phyloP scores from a whole-genome alignment of 2,797 vertebrate species.

The Tauraco hartlaubi region DNA sequence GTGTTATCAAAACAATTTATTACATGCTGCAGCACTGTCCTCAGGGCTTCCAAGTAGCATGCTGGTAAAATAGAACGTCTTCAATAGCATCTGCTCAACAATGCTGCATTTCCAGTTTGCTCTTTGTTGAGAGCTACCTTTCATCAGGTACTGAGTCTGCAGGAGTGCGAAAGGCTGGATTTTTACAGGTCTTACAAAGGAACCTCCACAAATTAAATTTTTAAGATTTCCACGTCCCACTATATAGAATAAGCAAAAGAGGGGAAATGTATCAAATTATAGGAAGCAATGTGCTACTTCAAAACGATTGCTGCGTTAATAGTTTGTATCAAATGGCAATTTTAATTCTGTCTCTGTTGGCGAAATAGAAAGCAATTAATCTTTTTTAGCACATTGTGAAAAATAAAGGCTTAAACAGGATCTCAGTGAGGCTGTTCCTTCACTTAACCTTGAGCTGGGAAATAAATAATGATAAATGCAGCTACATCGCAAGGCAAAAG shows the following conservation, averaged over 20 bases:
- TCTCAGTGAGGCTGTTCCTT: constrained; percentile 29
- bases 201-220: background rate
- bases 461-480: constrained; percentile 59
- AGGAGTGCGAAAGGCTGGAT: background rate
- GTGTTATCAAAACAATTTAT: constrained; percentile 22
- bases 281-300: background rate
- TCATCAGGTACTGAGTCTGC: background rate
- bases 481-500: background rate
- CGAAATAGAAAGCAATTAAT: constrained; percentile 54
- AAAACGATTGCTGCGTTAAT: background rate
- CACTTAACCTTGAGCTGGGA: constrained; percentile 47
- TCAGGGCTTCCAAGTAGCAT: background rate
- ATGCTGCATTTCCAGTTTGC: background rate
- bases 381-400: constrained; percentile 21
- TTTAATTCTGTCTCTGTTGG: constrained; percentile 17
- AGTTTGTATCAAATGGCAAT: constrained; percentile 30
- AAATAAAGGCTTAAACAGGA: constrained; percentile 15
- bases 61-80: background rate
- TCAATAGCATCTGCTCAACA: constrained; percentile 1
- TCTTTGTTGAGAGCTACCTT: background rate
- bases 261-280: background rate
- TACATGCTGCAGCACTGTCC: background rate
- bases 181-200: background rate
- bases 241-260: background rate
- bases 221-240: background rate